Evolutionary conservation across 2,797 vertebrate species (phyloP).

Genomic region (Champsocephalus gunnari): DNA sequence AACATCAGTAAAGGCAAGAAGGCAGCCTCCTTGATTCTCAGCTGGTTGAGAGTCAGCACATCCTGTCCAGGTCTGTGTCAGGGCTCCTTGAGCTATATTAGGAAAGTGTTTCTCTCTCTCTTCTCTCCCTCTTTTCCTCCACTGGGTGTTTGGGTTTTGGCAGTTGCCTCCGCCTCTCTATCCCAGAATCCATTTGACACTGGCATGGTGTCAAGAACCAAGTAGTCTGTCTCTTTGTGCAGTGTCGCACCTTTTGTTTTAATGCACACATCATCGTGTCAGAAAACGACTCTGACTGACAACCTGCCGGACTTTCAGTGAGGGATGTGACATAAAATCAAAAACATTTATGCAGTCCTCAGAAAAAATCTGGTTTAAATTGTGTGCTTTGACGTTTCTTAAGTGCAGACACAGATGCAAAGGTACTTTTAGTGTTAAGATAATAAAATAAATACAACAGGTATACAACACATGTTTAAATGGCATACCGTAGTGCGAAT

Average conservation of each 20-base stretch:
- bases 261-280: not conserved
- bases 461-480: too few species aligned
- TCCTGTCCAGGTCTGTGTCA: conserved; percentile 40
- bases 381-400: not conserved
- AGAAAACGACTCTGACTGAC: not conserved
- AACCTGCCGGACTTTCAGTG: not conserved
- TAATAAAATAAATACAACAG: too few species aligned
- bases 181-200: conserved; percentile 47
- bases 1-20: conserved; percentile 20
- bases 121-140: conserved; percentile 24
- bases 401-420: conserved; percentile 10
- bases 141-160: conserved; percentile 61
- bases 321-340: not conserved
- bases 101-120: conserved; percentile 61
- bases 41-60: conserved; percentile 36
- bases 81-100: conserved; percentile 71
- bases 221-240: conserved; percentile 21
- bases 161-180: conserved; percentile 40
- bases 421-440: not conserved
- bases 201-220: conserved; percentile 68
- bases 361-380: not conserved
- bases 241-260: not conserved
- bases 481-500: too few species aligned
- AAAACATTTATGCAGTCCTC: not conserved
- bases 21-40: conserved; percentile 8